Conservation (phyloP, 2,888 invertebrate species). For the Lasioglossum pauxillum region DNA sequence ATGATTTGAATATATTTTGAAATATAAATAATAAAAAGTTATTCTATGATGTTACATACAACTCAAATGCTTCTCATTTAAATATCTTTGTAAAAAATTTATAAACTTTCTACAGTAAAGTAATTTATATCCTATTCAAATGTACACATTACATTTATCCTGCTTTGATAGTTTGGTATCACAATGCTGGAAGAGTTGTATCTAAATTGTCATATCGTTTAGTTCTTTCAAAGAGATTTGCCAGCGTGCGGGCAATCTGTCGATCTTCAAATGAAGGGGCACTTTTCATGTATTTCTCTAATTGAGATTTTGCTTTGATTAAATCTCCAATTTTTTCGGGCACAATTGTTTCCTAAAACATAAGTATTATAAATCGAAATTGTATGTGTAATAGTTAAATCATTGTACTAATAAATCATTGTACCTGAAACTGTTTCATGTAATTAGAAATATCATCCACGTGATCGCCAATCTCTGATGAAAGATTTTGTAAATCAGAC, state of each 20-base stretch:
- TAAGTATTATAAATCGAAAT: background rate
- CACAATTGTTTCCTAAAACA: conserved; percentile 78
- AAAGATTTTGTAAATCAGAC: conserved; percentile 77
- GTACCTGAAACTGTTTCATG: conserved; percentile 81
- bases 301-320: conserved; percentile 76
- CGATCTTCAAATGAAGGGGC: conserved; percentile 73
- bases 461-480: conserved; percentile 78
- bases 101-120: conserved; percentile 11
- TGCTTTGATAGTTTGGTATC: conserved; percentile 14
- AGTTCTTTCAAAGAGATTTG: conserved; percentile 74
- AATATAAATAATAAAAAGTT: background rate
- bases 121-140: background rate
- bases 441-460: conserved; percentile 76
- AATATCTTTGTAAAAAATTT: conserved; percentile 1
- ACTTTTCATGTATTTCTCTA: conserved; percentile 73
- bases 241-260: conserved; percentile 74
- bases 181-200: conserved; percentile 21
- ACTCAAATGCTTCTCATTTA: background rate
- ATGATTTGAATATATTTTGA: background rate
- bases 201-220: conserved; percentile 69
- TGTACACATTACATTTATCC: background rate
- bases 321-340: conserved; percentile 81
- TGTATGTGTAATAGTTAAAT: background rate
- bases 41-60: background rate
- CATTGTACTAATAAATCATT: background rate